Conservation (phyloP, 1,140 invertebrate genomes). For the Solenopsis fugax region DNA sequence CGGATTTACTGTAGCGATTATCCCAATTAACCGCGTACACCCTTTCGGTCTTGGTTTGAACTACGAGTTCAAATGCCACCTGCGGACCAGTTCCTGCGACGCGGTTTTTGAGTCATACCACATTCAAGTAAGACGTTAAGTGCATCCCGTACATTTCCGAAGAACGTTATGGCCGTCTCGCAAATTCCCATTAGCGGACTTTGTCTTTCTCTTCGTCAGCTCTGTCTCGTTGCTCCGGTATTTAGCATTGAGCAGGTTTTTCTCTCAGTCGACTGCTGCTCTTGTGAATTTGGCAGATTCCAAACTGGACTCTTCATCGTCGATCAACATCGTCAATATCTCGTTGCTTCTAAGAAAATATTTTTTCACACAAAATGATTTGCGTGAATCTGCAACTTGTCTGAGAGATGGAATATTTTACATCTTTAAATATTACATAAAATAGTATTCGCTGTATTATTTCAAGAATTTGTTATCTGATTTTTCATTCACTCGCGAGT, state of each 20-base stretch:
- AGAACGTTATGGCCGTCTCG: slow-evolving; percentile 57
- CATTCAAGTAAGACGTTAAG: slow-evolving; percentile 70
- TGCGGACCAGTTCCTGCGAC: slow-evolving; percentile 42
- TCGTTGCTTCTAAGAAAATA: slow-evolving; percentile 9
- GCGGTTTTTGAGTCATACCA: slow-evolving; percentile 38
- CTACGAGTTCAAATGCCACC: slow-evolving; percentile 52
- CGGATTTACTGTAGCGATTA: slow-evolving; percentile 61
- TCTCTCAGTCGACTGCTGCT: not conserved
- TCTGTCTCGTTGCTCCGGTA: slow-evolving; percentile 40
- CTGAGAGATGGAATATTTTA: not conserved
- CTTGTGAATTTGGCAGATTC: slow-evolving; percentile 37
- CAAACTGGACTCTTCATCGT: not conserved
- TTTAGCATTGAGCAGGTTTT: slow-evolving; percentile 40
- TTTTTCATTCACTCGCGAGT: slow-evolving; percentile 2
- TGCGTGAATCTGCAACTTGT: not conserved
- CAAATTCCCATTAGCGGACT: slow-evolving; percentile 69
- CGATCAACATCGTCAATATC: not conserved
- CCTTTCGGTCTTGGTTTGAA: slow-evolving; percentile 3
- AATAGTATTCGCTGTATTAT: not conserved
- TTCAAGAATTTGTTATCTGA: not conserved
- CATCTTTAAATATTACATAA: not conserved
- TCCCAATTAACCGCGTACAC: slow-evolving; percentile 64
- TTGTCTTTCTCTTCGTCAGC: slow-evolving; percentile 18
- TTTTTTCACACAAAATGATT: not conserved
- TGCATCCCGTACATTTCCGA: slow-evolving; percentile 59